Evolutionary conservation across 2,888 invertebrate species (phyloP), one percentile per base, ranked within the genome.

Genomic region (Polydrusus cervinus): DNA sequence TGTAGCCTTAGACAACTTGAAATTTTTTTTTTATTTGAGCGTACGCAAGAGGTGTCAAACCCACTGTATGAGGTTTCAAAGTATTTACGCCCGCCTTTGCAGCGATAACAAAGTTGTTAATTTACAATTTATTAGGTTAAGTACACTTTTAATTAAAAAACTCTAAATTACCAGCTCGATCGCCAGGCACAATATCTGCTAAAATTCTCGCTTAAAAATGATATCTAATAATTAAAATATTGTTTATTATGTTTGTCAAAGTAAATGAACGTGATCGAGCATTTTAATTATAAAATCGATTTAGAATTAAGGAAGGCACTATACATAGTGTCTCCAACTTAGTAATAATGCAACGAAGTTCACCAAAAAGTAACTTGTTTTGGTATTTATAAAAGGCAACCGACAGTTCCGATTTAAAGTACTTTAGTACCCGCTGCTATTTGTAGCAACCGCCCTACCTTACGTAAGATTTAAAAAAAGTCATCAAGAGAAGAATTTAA

Each of bases 261-360:
- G 78, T 75, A 77, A 79, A 80, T 78, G 78, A 77, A 78, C 78
- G 82, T 83, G 81, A 80, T 78, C 78, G 76, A 78, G 82, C 82
- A 83, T 83, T 82, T 83, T 83, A 83, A 83, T 83, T 81, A 80
- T 20, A 81, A 79, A 76, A 82, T 82, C 81, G 82, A 83, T 83
- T 80, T 81, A 80, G 9, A 51, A 30, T 30, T 53, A 81, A 80
- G 81, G 81, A 82, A 81, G 82, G 81, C 82, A 82, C 81, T 82
- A 81, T 45, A 62, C n/a, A 25, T 11, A n/a, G n/a, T n/a, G 30
- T 55, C 30, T 11, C 5, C 5, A 18, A 60, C 11, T 34, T 55
- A 25, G 13, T 13, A 18, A n/a, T n/a, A n/a, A n/a, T n/a, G n/a
- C n/a, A n/a, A n/a, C n/a, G 34, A 10, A 18, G 3, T 6, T 51